Evolutionary conservation across 2,888 invertebrate species (phyloP).

Genomic region (Spicauda simplicius): DNA sequence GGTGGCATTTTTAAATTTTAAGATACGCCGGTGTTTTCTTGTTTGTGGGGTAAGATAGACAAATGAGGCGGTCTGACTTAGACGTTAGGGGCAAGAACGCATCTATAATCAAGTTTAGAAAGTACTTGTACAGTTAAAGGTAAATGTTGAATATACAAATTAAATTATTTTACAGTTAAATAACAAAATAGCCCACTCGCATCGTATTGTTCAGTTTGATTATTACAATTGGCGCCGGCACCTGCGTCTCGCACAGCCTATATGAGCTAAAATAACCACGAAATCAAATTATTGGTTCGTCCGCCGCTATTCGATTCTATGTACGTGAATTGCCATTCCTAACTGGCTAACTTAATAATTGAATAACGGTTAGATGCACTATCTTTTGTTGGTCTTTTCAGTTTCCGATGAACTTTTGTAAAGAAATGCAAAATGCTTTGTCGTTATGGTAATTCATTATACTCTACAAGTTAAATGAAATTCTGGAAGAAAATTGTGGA

Average conservation of each 20-base stretch:
- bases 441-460: not conserved
- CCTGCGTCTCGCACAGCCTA: constrained; percentile 67
- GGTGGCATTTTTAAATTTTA: constrained; percentile 31
- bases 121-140: too few species aligned
- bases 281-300: constrained; percentile 77
- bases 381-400: constrained; percentile 1
- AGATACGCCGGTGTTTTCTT: not conserved
- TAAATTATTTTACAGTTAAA: constrained; percentile 32
- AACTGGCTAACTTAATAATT: constrained; percentile 56
- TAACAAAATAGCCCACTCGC: constrained; percentile 37
- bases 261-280: constrained; percentile 77
- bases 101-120: too few species aligned
- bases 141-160: too few species aligned
- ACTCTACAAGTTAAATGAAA: constrained; percentile 5
- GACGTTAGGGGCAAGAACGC: too few species aligned
- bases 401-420: not conserved
- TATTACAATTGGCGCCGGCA: constrained; percentile 63
- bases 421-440: constrained; percentile 1
- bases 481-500: constrained; percentile 16
- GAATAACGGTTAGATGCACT: constrained; percentile 11
- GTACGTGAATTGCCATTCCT: constrained; percentile 62
- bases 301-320: constrained; percentile 67
- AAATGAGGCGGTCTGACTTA: not conserved
- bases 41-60: not conserved
- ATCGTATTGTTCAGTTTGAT: constrained; percentile 65